These are phyloP conservation scores for Dendronephthya gigantea DNA, from an alignment of 64 coral and sea anemone genomes.

Conservation along the genomic window DNA sequence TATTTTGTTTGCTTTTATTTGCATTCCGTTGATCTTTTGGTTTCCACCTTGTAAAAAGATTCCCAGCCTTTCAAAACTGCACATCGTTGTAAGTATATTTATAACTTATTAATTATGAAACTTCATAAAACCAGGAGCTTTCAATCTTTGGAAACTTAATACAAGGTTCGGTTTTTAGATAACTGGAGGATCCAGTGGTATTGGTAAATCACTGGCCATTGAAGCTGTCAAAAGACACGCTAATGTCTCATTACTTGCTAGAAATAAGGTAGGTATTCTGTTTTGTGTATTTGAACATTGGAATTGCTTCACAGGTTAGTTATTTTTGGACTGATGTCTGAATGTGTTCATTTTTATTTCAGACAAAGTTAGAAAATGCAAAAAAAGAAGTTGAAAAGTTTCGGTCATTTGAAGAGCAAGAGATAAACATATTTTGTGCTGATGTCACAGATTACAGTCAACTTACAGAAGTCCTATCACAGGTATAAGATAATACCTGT, in stretches of 20 bases:
- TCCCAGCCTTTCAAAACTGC: not conserved
- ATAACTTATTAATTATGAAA: no score
- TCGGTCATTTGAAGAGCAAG: slow-evolving; percentile 52
- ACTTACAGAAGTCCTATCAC: not conserved
- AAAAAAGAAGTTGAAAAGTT: slow-evolving; percentile 42
- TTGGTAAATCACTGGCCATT: slow-evolving; percentile 66
- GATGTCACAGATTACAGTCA: not conserved
- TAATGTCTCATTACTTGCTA: slow-evolving; percentile 66
- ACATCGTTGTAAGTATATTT: not conserved
- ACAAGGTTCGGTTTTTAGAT: no score
- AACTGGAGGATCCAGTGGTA: slow-evolving; percentile 87
- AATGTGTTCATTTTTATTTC: not conserved
- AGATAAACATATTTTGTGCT: not conserved
- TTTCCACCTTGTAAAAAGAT: not conserved
- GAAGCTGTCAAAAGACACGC: slow-evolving; percentile 56
- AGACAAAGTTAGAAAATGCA: slow-evolving; percentile 64
- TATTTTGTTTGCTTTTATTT: not conserved
- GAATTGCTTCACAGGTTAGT: not conserved
- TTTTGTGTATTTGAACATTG: not conserved
- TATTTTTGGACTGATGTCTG: not conserved
- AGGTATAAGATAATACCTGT: not conserved
- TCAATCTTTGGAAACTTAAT: no score
- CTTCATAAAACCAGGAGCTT: no score
- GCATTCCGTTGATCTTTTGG: not conserved
- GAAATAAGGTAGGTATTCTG: slow-evolving; percentile 62